A percentile compares a stretch with the other conserved stretches of the same genome.
Conservation (phyloP, 35 echinoderm and acorn worm species). For the Ophiothrix spiculata region DNA sequence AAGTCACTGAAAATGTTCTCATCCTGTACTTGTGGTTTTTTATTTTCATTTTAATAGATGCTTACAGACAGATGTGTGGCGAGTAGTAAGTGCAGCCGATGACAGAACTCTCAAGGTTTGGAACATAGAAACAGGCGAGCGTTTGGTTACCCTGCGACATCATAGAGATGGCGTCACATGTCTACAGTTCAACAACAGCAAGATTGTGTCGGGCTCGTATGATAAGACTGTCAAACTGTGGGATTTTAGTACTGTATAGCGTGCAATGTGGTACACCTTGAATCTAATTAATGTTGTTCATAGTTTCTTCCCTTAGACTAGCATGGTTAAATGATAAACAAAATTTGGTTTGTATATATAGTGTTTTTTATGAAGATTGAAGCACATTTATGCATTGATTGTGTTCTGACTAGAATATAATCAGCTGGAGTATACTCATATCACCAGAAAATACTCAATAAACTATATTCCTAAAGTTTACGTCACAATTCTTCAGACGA, state of each 20-base stretch:
- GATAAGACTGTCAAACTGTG: slow-evolving; percentile 94
- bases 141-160: slow-evolving; percentile 80
- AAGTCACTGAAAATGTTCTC: too few relatives aligned
- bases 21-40: too few relatives aligned
- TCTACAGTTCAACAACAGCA: slow-evolving; percentile 93
- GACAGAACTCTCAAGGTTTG: slow-evolving; percentile 94
- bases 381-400: too few relatives aligned
- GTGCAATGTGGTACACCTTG: too few relatives aligned
- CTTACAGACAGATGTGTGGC: slow-evolving; percentile 84
- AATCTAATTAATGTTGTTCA: not conserved
- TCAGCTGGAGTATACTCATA: too few relatives aligned
- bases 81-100: slow-evolving; percentile 88
- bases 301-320: not conserved
- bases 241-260: slow-evolving; percentile 85
- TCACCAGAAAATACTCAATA: too few relatives aligned
- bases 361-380: not conserved
- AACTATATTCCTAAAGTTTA: too few relatives aligned
- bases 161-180: slow-evolving; percentile 94
- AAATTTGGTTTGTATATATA: not conserved
- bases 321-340: slow-evolving; percentile 7
- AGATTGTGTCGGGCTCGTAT: slow-evolving; percentile 95
- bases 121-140: slow-evolving; percentile 90
- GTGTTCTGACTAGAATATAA: too few relatives aligned
- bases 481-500: too few relatives aligned
- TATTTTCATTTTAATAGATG: slow-evolving; percentile 56